Evolutionary conservation across 2,797 vertebrate genomes (phyloP).

Genomic region (Cyclopterus lumpus): DNA sequence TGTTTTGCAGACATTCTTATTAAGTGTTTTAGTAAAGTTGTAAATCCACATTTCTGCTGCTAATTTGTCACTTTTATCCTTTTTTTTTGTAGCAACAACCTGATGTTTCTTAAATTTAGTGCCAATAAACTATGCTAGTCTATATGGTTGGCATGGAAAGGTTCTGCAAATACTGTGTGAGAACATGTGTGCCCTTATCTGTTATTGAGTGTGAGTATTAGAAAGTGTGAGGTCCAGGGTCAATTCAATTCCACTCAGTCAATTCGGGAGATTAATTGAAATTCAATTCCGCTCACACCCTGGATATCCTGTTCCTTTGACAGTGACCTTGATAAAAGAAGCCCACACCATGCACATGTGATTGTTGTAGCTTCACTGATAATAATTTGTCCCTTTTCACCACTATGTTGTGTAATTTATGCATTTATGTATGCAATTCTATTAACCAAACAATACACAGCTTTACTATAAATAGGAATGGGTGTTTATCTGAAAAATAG

Average conservation of each 20-base stretch:
- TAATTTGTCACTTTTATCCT: background rate
- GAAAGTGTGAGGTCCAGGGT: slow-evolving; percentile 62
- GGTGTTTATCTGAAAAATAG: slow-evolving; percentile 57
- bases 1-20: slow-evolving; percentile 12
- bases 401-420: slow-evolving; percentile 56
- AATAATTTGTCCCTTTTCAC: slow-evolving; percentile 34
- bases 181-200: slow-evolving; percentile 53
- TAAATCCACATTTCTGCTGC: background rate
- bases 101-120: background rate
- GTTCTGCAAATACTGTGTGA: slow-evolving; percentile 14
- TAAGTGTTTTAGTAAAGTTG: background rate
- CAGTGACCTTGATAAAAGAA: slow-evolving; percentile 68
- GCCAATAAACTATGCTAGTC: background rate
- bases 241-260: slow-evolving; percentile 72
- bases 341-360: slow-evolving; percentile 41
- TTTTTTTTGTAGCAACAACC: background rate
- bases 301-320: slow-evolving; percentile 69
- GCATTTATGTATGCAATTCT: slow-evolving; percentile 55
- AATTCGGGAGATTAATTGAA: slow-evolving; percentile 76
- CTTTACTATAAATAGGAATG: slow-evolving; percentile 59
- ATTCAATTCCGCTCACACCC: slow-evolving; percentile 72
- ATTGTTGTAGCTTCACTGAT: slow-evolving; percentile 52
- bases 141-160: background rate
- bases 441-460: slow-evolving; percentile 48
- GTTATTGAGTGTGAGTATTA: slow-evolving; percentile 44